Conservation (phyloP, 1,140 invertebrate genomes). For the Leucophenga varia region DNA sequence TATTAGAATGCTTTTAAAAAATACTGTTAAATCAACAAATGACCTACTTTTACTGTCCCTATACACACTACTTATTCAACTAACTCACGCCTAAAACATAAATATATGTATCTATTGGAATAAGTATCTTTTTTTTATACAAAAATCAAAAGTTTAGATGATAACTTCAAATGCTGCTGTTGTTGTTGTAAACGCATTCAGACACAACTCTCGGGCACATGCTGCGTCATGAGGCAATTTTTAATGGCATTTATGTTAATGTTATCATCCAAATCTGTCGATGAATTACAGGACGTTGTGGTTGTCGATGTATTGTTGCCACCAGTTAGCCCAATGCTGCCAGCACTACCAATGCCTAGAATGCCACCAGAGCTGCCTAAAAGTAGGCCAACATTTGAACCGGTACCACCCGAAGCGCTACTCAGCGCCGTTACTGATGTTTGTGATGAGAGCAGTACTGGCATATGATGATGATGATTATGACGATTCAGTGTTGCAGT, state of each 20-base stretch:
- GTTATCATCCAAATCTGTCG: slow-evolving; percentile 51
- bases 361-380: slow-evolving; percentile 42
- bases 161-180: too few species aligned
- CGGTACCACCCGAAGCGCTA: slow-evolving; percentile 23
- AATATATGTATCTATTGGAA: slow-evolving; percentile 16
- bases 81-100: slow-evolving; percentile 10
- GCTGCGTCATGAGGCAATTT: slow-evolving; percentile 54
- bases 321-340: background rate
- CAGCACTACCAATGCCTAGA: slow-evolving; percentile 25
- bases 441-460: slow-evolving; percentile 17
- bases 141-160: background rate
- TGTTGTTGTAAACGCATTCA: slow-evolving; percentile 7
- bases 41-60: slow-evolving; percentile 14
- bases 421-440: slow-evolving; percentile 10
- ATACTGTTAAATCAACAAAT: too few species aligned
- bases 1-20: too few species aligned
- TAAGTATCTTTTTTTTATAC: background rate
- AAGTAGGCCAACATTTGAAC: slow-evolving; percentile 33
- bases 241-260: slow-evolving; percentile 55
- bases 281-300: slow-evolving; percentile 51
- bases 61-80: slow-evolving; percentile 11
- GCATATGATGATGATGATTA: slow-evolving; percentile 25
- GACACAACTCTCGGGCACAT: slow-evolving; percentile 53
- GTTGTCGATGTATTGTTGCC: slow-evolving; percentile 33
- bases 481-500: slow-evolving; percentile 38